Base-by-base conservation (phyloP, 2,797 vertebrate genomes). In the Lemur catta region DNA sequence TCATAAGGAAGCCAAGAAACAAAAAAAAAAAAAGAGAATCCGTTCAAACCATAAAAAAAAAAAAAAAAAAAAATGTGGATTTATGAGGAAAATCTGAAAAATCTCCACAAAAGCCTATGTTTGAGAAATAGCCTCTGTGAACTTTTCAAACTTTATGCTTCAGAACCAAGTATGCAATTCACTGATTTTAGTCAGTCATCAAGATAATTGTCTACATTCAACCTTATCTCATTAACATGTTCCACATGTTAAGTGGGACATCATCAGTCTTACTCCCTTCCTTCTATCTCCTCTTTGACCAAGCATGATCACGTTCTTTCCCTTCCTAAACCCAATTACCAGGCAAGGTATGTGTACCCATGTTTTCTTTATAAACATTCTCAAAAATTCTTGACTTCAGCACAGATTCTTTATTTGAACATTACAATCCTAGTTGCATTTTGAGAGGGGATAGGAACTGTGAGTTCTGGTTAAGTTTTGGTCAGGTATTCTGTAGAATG, bases 81-180 rank as follows among this genome's bases (percentile, higher is more conserved):
- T 82, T 88, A 74, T 35, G 41, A 95, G 91, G 48, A 94, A 94
- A 85, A 78, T 1, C 80, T 89, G 4, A 94, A 4, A 85, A 76
- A 93, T 57, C 28, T 65, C 55, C 33, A 91, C 4, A 93, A 91
- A 81, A 86, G 13, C 61, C 24, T 57, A 26, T 63, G 48, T 65
- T 95, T 78, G 52, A 95, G 76, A 72, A 94, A 89, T 4, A 91
- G 74, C 33, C 46, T 94, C 82, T 74, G 35, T 74, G 9, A 78
- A 57, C 14, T 67, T 81, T 89, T 61, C 52, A 46, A 71, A 91
- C 38, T 75, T 94, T 65, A 65, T 71, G 22, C 38, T 86, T 80
- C 90, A 95, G 26, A 94, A 50, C 52, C 59, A 11, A 90, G 20
- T 61, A 46, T 52, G 71, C 33, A 67, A 67, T 84, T 81, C 48